These are phyloP conservation scores for Ptyas mucosa DNA, from an alignment of 2,113 vertebrate species.

Conservation along the genomic window DNA sequence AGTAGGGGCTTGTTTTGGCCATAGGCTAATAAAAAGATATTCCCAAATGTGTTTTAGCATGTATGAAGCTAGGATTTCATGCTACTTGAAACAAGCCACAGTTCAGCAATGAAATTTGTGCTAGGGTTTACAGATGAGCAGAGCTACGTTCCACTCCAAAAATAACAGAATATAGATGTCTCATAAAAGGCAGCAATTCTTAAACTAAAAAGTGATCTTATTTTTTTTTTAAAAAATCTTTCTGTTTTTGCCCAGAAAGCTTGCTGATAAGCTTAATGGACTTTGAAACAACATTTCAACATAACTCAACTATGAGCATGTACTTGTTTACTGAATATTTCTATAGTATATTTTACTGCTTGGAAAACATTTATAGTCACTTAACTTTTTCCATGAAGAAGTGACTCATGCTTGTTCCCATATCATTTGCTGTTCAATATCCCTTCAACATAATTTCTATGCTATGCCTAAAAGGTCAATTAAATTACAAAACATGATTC, in stretches of 20 bases:
- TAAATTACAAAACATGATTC: not conserved
- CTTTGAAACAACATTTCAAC: slow-evolving; percentile 17
- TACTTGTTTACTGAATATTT: slow-evolving; percentile 4
- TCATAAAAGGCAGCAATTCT: not conserved
- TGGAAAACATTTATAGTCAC: slow-evolving; percentile 3
- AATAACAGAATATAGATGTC: not conserved
- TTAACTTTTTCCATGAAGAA: not conserved
- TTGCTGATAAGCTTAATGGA: slow-evolving; percentile 9
- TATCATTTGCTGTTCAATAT: not conserved
- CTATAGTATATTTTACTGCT: not conserved
- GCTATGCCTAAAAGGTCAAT: not conserved
- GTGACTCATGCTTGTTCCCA: slow-evolving; percentile 2
- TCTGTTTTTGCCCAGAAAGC: not conserved
- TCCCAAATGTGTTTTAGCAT: not conserved
- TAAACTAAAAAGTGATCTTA: not conserved
- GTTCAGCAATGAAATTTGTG: not conserved
- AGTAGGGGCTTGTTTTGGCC: not conserved
- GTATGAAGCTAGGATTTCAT: not conserved
- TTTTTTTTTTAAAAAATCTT: not conserved
- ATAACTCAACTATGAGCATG: not conserved
- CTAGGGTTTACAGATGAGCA: not conserved
- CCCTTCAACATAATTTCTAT: not conserved
- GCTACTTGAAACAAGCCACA: not conserved
- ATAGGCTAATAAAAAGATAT: not conserved
- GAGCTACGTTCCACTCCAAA: not conserved